Base-by-base conservation (phyloP, 2,113 vertebrate genomes). In the Larimichthys crocea region DNA sequence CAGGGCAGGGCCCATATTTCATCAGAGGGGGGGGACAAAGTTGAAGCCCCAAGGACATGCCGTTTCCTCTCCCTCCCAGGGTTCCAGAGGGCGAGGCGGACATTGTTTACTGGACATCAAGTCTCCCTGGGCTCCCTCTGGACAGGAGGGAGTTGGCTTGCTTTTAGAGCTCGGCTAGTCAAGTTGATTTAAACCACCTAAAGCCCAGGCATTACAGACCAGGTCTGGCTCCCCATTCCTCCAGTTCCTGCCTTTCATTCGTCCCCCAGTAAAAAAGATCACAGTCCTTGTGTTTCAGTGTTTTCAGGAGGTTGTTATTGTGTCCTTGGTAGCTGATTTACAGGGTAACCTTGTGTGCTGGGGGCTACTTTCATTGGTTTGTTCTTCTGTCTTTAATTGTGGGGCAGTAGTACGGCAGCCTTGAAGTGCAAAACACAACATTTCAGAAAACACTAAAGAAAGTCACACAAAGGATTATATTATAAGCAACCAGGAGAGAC, bases 161-260 rank as follows among this genome's bases (percentile, higher is more conserved):
- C 73, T 77, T 85, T 92, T 88, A 88, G 69, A 83, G 88, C 79
- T 52, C 16, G 29, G 63, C 83, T 53, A 87, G 91, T 93, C 90
- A 92, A 94, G 91, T 91, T 94, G 92, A 93, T 94, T 93, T 89
- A 93, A 91, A 86, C 75, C 75, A 86, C 20, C 85, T 69, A 87
- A 86, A 88, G 80, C 87, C 56, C 53, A 40, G 55, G 83, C 76
- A 49, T 87, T 89, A 85, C 44, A 11, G 63, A 63, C 55, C 76
- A 66, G 77, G 62, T 80, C 76, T 69, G 70, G 69, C 66, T 86
- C 83, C 69, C 82, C 82, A 69, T 88, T 91, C 80, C 86, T 77
- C 26, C 83, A 76, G 83, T 89, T 93, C 86, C 89, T 90, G 91
- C 63, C 81, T 93, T 93, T 91, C 90, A 91, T 93, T 92, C 79